These are phyloP conservation scores for Eulemur rubriventer DNA, from an alignment of 2,797 vertebrate species.

Conservation along the genomic window DNA sequence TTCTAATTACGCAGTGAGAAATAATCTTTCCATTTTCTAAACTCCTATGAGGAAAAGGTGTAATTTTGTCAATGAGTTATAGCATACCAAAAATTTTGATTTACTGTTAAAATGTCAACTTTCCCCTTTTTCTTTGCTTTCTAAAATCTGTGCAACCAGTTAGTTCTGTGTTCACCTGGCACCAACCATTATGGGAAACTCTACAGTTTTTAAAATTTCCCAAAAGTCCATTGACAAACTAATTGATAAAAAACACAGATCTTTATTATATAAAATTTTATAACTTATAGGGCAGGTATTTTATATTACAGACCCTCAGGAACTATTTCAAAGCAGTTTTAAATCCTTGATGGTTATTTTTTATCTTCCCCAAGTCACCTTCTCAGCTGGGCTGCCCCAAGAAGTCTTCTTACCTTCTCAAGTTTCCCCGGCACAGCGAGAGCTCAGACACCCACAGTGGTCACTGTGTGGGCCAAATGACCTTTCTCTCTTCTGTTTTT, in stretches of 20 bases:
- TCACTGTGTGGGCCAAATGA: neutral
- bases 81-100: neutral
- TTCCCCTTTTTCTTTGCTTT: neutral
- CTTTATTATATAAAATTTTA: neutral
- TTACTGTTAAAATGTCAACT: neutral
- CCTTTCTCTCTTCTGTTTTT: neutral
- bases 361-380: neutral
- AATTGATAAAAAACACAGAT: neutral
- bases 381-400: neutral
- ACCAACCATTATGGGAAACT: neutral
- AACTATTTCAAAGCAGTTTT: neutral
- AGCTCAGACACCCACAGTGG: neutral
- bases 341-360: neutral
- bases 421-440: neutral
- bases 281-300: neutral
- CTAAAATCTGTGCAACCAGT: neutral
- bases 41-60: neutral
- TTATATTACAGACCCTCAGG: neutral
- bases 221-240: neutral
- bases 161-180: neutral
- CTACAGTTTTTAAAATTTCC: neutral
- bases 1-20: neutral
- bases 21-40: neutral
- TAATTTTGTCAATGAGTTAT: neutral
- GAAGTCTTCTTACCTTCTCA: neutral